Evolutionary conservation across 2,888 invertebrate genomes (phyloP), one percentile per base, ranked within the genome.

Genomic region (Lithodes maja): DNA sequence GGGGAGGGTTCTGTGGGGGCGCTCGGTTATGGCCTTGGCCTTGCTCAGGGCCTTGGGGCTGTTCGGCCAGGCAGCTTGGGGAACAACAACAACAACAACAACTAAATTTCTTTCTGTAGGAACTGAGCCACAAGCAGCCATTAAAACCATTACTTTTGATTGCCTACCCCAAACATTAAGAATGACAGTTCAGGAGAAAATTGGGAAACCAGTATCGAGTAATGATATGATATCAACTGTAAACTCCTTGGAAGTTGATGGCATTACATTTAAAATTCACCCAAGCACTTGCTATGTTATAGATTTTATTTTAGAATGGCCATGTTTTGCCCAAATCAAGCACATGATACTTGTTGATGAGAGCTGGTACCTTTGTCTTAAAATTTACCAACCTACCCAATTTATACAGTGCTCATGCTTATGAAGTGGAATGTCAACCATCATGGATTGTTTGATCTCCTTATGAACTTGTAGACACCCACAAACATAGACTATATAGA

Each of bases 361-460:
- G n/a, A 12, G n/a, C 33, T 74, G 74, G 74, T 74, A 74, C n/a
- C 74, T 74, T n/a, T 74, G 74, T n/a, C 74, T 74, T 5, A 74
- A 74, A 74, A n/a, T 74, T 12, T 74, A 74, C 74, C n/a, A 15
- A 15, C n/a, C 74, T 74, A n/a, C n/a, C 33, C 7, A n/a, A 33
- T 74, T 74, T 74, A n/a, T 17, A 74, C 5, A 74, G 5, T 74
- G 74, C 74, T 33, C 74, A 74, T 74, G 74, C 74, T 3, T 74
- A 15, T 74, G 74, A 74, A n/a, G 74, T 74, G 5, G 74, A 74
- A n/a, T 74, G 74, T n/a, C 74, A 74, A n/a, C 74, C 74, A 74
- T 74, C 74, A 74, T 74, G 74, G 74, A 74, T 74, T 74, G 74
- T 74, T 74, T 1, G 0, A 33, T 33, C n/a, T 74, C 74, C n/a